Evolutionary conservation across 2,797 vertebrate genomes (phyloP), one percentile per base, ranked within the genome.

Genomic region (Odontamblyopus rebecca): DNA sequence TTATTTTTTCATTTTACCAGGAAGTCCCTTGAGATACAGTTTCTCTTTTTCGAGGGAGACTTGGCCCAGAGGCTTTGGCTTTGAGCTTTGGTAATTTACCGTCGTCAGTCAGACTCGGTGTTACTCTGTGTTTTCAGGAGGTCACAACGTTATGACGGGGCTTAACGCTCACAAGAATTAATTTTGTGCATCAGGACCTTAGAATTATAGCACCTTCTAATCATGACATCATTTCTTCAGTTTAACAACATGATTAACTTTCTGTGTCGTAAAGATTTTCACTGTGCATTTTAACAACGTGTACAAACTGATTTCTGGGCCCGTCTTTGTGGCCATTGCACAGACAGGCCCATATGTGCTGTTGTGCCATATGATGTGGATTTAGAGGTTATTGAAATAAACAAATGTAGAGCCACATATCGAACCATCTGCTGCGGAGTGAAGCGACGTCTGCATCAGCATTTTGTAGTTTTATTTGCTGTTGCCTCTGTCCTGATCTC

Each of bases 381-480:
- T 60, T 30, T 60, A 15, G 27, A 60, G 12, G 32, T 41, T 41
- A 63, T n/a, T 11, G 32, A 61, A 48, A 23, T 18, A 50, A 50
- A 66, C 63, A 66, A 29, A 26, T 30, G 9, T 51, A 51, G 26
- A 26, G n/a, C 23, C 38, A 26, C 62, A 66, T 50, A 66, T 66
- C 50, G 63, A 66, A 29, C 63, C 41, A 66, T 50, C 41, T 50
- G 62, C 62, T 44, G 62, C 12, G n/a, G n/a, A 6, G 19, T 15
- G 61, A 44, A 64, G 5, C 16, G 44, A 30, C 2, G 41, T 29
- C 63, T 29, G 26, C 15, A 15, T 66, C 63, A 50, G 63, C 63
- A 66, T 44, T 50, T 66, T 66, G 13, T 29, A 11, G 41, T 50
- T 65, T 48, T 63, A 64, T 64, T 64, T 44, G 38, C 38, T 44